These are phyloP conservation scores for Drosophila melanosoma DNA, from an alignment of 2,888 invertebrate genomes.

Conservation along the genomic window DNA sequence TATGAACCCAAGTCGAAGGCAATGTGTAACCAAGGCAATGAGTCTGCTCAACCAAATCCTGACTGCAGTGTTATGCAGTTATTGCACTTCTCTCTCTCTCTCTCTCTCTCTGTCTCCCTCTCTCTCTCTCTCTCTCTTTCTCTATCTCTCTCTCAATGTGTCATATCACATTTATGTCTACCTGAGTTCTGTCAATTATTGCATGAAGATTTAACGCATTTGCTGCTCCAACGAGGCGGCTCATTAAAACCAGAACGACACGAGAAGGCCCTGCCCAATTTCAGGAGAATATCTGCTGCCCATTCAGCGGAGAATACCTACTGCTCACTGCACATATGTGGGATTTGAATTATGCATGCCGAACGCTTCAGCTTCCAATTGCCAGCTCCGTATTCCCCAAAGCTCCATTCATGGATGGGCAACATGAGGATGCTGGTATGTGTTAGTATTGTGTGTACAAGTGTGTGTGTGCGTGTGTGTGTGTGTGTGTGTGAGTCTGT, in stretches of 20 bases:
- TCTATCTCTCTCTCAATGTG: background rate
- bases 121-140: background rate
- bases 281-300: no score
- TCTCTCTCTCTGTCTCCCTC: background rate
- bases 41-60: slow-evolving; percentile 18
- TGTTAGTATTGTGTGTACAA: background rate
- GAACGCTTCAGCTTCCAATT: slow-evolving; percentile 48
- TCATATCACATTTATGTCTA: background rate
- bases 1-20: slow-evolving; percentile 29
- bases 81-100: background rate
- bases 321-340: slow-evolving; percentile 17
- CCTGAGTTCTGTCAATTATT: slow-evolving; percentile 50
- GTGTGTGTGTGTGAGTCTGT: slow-evolving; percentile 5
- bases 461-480: slow-evolving; percentile 10
- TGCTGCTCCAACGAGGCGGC: slow-evolving; percentile 56
- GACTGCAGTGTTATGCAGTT: background rate
- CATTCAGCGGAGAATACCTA: no score
- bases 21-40: slow-evolving; percentile 43
- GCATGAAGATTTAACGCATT: slow-evolving; percentile 72
- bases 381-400: slow-evolving; percentile 1
- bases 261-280: background rate
- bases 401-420: slow-evolving; percentile 8
- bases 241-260: slow-evolving; percentile 50
- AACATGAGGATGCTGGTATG: background rate
- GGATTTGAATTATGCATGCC: slow-evolving; percentile 65